phyloP scores from a whole-genome alignment of 1,140 invertebrate species.

The Prorops nasuta region DNA sequence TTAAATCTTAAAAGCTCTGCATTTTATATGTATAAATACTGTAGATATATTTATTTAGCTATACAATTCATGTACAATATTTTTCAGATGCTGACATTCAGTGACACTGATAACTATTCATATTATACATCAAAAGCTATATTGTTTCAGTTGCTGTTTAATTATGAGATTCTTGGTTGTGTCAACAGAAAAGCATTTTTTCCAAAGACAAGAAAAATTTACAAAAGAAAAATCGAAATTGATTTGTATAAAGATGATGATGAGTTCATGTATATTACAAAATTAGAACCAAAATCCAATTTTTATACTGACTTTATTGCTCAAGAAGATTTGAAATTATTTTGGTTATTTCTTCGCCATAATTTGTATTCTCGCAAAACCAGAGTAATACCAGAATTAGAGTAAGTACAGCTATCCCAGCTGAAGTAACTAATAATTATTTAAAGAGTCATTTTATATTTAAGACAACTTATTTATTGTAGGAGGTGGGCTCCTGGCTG shows the following conservation, averaged over 20 bases:
- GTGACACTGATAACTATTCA: not conserved
- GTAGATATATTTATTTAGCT: not conserved
- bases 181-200: conserved; percentile 33
- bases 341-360: conserved; percentile 48
- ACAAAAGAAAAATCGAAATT: not conserved
- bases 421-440: too few relatives aligned
- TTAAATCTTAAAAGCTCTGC: too few relatives aligned
- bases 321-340: conserved; percentile 29
- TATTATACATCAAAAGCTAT: conserved; percentile 2
- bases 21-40: too few relatives aligned
- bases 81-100: conserved; percentile 21
- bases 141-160: conserved; percentile 37
- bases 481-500: conserved; percentile 55
- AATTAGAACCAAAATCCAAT: conserved; percentile 38
- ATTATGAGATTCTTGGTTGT: conserved; percentile 29
- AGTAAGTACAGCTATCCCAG: conserved; percentile 35
- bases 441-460: not conserved
- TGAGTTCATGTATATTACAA: conserved; percentile 26
- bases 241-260: not conserved
- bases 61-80: conserved; percentile 3
- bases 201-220: conserved; percentile 16
- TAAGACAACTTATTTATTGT: conserved; percentile 10
- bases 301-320: conserved; percentile 16
- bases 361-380: conserved; percentile 22
- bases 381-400: conserved; percentile 45